Evolutionary conservation across 2,113 vertebrate species (phyloP), one percentile per base, ranked within the genome.

Genomic region (Candoia aspera): DNA sequence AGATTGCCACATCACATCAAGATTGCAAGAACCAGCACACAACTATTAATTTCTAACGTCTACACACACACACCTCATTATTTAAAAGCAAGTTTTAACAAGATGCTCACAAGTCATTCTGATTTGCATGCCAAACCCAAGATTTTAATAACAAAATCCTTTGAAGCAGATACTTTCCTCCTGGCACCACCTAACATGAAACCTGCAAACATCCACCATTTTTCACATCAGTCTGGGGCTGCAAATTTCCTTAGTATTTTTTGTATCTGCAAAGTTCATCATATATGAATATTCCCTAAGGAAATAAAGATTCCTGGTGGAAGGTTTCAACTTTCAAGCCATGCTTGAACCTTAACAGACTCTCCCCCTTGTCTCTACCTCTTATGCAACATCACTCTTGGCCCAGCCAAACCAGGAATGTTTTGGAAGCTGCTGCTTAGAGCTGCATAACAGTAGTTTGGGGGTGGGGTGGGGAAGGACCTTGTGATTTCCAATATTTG

Each of bases 31-130:
- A 46, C 57, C 73, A 64, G 46, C 87, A 88, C 26, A 62, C 12
- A 84, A 49, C 37, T 92, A 46, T 60, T 88, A 11, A 46, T 92
- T 92, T 89, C 87, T 92, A 92, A 62, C 87, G 54, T 92, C 58
- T 89, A 33, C 46, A 55, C 19, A 37, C 84, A 91, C 33, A 84
- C 37, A 62, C 29, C 10, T 62, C 85, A 87, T 91, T 91, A 91
- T 87, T 62, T 64, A 29, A 89, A 84, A 92, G 79, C 91, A 89
- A 92, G 91, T 92, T 92, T 92, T 89, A 85, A 92, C 91, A 92
- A 54, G 91, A 92, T 59, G 54, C 24, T 64, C 90, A 91, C 60
- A 54, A 91, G 85, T 91, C 84, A 91, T 91, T 87, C 57, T 42
- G 29, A 58, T 89, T 92, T 60, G 59, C 55, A n/a, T 92, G 87